Base-by-base conservation (phyloP, 2,888 invertebrate genomes). In the Lasioglossum leucozonium region DNA sequence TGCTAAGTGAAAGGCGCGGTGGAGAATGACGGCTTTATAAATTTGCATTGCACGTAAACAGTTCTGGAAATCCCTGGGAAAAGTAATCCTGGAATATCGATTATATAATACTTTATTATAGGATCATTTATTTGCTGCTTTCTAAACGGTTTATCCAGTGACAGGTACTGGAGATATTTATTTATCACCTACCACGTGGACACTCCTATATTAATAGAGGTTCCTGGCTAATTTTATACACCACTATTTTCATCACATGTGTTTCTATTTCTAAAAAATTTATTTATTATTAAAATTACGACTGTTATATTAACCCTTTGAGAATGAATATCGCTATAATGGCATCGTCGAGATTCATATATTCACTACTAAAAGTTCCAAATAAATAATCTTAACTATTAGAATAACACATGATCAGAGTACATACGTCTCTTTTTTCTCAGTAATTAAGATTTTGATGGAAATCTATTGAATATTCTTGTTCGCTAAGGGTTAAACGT, bases 1-100 rank as follows among this genome's bases (percentile, higher is more conserved):
- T 71, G 77, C 44, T 51, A 71, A 71, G 71, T 77, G 71, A 69
- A 77, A 76, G 76, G 65, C 76, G n/a, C 34, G 8, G 40, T 40
- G 22, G 42, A 58, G 40, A 18, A 47, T 22, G 76, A 34, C 34
- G n/a, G n/a, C 30, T 76, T 13, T n/a, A 26, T 47, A 67, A 37
- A 67, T 58, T 8, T 69, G 40, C 18, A 71, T 6, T 34, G 47
- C 47, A 8, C 37, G n/a, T 34, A 16, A 47, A 65, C 65, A n/a
- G 30, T 65, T 10, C 8, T 47, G 42, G n/a, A 67, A n/a, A 67
- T 47, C 34, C n/a, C 16, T 4, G n/a, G 76, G 18, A 10, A n/a
- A n/a, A 34, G 37, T 40, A 10, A 37, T 67, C 22, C 22, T 40
- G 40, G 11, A 4, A n/a, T 37, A 37, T 67, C 37, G 67, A 67